Evolutionary conservation across 37 sponge, comb jelly and placozoan genomes (phyloP).

Genomic region (Chondrosia reniformis): DNA sequence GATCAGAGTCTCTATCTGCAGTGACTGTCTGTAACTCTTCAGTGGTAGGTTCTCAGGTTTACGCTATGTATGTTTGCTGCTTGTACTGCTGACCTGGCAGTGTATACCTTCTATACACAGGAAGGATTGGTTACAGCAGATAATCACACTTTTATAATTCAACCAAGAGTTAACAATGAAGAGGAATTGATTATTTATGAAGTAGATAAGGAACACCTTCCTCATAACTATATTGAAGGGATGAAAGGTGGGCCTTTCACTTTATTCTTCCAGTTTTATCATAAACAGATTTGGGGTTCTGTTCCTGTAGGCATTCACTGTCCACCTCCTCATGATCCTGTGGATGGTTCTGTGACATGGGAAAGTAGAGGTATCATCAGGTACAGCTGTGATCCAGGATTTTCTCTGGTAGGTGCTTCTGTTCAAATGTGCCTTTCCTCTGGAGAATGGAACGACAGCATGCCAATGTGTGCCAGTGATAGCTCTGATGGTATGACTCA

Average conservation of each 20-base stretch:
- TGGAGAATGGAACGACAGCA: background rate
- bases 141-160: conserved; percentile 3
- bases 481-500: background rate
- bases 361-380: background rate
- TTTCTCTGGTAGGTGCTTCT: background rate
- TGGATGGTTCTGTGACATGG: background rate
- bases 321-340: background rate
- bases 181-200: conserved; percentile 13
- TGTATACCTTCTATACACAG: background rate
- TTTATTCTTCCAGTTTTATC: too few species aligned
- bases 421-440: background rate
- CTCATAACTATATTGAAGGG: background rate
- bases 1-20: background rate
- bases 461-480: background rate
- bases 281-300: too few species aligned
- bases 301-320: background rate
- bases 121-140: conserved; percentile 3
- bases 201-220: background rate
- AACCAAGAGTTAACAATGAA: background rate
- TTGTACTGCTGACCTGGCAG: too few species aligned
- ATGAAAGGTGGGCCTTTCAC: background rate
- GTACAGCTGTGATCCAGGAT: background rate
- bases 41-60: background rate
- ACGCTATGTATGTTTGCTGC: background rate
- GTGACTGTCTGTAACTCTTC: background rate